phyloP scores from a whole-genome alignment of 2,888 invertebrate genomes.

The Ceriagrion tenellum region DNA sequence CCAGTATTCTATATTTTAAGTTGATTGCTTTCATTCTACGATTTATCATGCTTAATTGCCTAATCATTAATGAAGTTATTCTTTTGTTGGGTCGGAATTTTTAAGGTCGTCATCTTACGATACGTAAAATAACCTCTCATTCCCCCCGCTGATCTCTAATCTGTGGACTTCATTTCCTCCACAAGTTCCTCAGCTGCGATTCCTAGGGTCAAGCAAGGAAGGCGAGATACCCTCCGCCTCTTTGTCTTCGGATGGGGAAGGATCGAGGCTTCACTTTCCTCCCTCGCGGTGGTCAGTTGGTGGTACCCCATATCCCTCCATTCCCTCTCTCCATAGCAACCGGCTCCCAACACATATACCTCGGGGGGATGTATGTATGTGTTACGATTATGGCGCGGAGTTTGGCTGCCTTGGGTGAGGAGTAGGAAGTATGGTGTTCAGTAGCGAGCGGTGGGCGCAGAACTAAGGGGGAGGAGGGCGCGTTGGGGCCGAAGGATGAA shows the following conservation, averaged over 20 bases:
- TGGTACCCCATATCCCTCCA: neutral
- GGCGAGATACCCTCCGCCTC: too few relatives aligned
- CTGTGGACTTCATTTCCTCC: neutral
- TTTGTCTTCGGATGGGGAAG: neutral
- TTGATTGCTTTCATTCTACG: too few relatives aligned
- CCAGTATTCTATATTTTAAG: too few relatives aligned
- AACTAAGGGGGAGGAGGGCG: neutral
- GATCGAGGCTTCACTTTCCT: neutral
- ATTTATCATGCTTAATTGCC: too few relatives aligned
- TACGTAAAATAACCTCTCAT: too few relatives aligned
- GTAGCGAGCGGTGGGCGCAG: neutral
- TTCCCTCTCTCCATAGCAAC: neutral
- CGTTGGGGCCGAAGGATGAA: neutral
- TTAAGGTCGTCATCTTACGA: too few relatives aligned
- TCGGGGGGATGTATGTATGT: neutral
- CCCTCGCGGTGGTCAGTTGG: neutral
- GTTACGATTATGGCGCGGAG: slow-evolving; percentile 25
- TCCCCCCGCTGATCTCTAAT: neutral
- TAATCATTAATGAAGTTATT: too few relatives aligned
- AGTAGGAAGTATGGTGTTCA: neutral
- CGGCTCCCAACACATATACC: neutral
- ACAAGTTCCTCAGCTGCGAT: neutral
- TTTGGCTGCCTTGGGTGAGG: neutral
- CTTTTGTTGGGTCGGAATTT: too few relatives aligned
- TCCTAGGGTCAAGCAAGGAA: neutral